A percentile compares a stretch with the other conserved stretches of the same genome.
phyloP scores from a whole-genome alignment of 2,888 invertebrate genomes.

The Lapara coniferarum region DNA sequence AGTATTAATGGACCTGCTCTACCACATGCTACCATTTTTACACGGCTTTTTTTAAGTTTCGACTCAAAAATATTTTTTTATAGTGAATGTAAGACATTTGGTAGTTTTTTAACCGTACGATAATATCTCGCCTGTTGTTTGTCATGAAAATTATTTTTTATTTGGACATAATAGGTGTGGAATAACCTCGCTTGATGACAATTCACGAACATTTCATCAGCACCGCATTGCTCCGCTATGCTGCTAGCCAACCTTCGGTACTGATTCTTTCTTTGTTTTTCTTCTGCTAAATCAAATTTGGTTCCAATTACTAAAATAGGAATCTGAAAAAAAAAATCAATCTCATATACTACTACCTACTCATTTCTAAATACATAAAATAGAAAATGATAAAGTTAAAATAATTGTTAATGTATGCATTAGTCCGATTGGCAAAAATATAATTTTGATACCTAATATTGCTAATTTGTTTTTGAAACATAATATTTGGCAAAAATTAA shows the following conservation, averaged over 20 bases:
- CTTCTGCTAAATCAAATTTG: slow-evolving; percentile 93
- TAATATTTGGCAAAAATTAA: not conserved
- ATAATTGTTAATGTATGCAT: too few species aligned
- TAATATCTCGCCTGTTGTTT: too few species aligned
- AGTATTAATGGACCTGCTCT: too few species aligned
- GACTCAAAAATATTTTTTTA: too few species aligned
- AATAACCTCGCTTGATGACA: slow-evolving; percentile 82
- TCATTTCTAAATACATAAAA: not conserved
- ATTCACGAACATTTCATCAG: slow-evolving; percentile 96
- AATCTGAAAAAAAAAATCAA: slow-evolving; percentile 80
- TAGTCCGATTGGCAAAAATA: too few species aligned
- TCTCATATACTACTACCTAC: too few species aligned
- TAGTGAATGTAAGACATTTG: too few species aligned
- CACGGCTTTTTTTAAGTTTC: too few species aligned
- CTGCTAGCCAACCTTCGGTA: slow-evolving; percentile 84
- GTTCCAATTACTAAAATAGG: slow-evolving; percentile 98
- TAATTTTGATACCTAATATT: too few species aligned
- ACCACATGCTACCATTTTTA: too few species aligned
- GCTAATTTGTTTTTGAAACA: not conserved
- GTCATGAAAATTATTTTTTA: not conserved
- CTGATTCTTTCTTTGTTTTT: slow-evolving; percentile 86
- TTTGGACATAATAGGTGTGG: not conserved
- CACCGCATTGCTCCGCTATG: slow-evolving; percentile 95
- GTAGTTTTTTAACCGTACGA: too few species aligned
- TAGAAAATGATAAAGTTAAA: not conserved